Conservation (phyloP, 2,888 invertebrate genomes). For the Celastrina argiolus region DNA sequence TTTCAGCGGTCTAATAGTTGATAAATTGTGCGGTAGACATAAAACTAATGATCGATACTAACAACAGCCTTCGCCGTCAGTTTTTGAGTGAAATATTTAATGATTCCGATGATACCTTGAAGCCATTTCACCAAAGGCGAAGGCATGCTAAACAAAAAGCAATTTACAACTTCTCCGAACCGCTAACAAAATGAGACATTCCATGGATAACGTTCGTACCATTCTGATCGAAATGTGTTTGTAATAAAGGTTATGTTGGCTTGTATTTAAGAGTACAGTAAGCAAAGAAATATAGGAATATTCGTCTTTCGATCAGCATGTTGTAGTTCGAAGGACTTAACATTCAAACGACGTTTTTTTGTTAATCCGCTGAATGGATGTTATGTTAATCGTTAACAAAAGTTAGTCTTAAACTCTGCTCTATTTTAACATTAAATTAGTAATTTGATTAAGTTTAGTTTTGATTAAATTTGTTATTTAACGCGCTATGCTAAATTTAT, state of each 20-base stretch:
- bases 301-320: background rate
- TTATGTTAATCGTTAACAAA: too few relatives aligned
- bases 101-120: conserved; percentile 12
- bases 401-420: too few relatives aligned
- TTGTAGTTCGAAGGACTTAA: background rate
- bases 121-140: conserved; percentile 22
- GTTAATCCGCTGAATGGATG: too few relatives aligned
- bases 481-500: too few relatives aligned
- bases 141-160: conserved; percentile 22
- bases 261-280: conserved; percentile 24
- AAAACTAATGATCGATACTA: background rate
- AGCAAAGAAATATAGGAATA: background rate
- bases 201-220: conserved; percentile 9
- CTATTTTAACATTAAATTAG: too few relatives aligned
- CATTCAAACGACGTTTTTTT: background rate
- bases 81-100: conserved; percentile 18
- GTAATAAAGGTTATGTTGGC: conserved; percentile 29
- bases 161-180: conserved; percentile 28
- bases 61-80: background rate
- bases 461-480: too few relatives aligned
- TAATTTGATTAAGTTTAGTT: too few relatives aligned
- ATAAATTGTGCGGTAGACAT: background rate
- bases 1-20: too few relatives aligned
- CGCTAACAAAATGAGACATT: conserved; percentile 24
- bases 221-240: conserved; percentile 24